Evolutionary conservation across 64 coral and sea anemone species (phyloP).

Genomic region (Actinia tenebrosa): DNA sequence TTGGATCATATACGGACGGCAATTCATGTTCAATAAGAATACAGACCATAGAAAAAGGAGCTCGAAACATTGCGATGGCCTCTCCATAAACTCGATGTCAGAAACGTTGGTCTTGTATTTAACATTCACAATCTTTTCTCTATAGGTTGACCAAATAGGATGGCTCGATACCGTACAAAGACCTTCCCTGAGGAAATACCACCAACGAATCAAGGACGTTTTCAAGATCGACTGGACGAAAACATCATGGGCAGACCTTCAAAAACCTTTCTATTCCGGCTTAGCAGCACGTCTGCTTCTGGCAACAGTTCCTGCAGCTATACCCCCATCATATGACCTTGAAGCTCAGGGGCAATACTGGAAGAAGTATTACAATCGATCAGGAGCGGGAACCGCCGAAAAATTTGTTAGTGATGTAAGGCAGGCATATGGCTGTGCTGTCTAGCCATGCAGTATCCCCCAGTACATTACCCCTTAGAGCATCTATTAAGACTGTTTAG

Average conservation of each 20-base stretch:
- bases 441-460: background rate
- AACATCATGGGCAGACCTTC: slow-evolving; percentile 45
- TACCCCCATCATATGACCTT: slow-evolving; percentile 41
- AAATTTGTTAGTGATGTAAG: slow-evolving; percentile 75
- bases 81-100: no score
- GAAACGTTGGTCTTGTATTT: no score
- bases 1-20: no score
- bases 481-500: background rate
- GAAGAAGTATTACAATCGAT: slow-evolving; percentile 80
- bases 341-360: slow-evolving; percentile 52
- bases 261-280: slow-evolving; percentile 72
- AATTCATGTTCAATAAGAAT: no score
- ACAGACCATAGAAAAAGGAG: no score
- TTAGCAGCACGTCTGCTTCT: slow-evolving; percentile 69
- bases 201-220: background rate
- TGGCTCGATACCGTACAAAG: slow-evolving; percentile 31
- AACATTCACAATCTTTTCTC: background rate
- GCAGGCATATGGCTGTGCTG: slow-evolving; percentile 56
- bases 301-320: slow-evolving; percentile 47
- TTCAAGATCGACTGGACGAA: slow-evolving; percentile 60
- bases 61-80: no score
- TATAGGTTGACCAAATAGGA: slow-evolving; percentile 71
- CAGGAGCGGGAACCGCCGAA: slow-evolving; percentile 48
- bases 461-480: background rate
- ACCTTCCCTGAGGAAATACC: slow-evolving; percentile 44